Base-by-base conservation (phyloP, 2,888 invertebrate genomes). In the Andrena trimmerana region DNA sequence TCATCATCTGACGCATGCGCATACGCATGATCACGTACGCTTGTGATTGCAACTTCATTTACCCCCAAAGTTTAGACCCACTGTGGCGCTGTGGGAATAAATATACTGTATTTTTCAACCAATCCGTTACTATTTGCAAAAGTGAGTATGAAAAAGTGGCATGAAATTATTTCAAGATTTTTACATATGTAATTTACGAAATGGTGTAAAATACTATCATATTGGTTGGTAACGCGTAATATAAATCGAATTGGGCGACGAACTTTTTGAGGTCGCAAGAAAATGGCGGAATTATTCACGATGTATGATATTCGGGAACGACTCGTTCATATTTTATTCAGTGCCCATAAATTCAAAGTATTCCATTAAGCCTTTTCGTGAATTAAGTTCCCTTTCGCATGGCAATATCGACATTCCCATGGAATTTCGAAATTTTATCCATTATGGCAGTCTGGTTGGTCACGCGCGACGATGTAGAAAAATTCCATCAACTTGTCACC, bases 241-340 rank as follows among this genome's bases (percentile, higher is more conserved):
- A 36, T 54, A 67, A 52, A 67, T 67, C 67, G 67, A 52, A 52
- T 24, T 10, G 57, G 20, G 13, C 50, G 52, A 68, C 29, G 42
- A 63, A 33, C 29, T 66, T 62, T 42, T 29, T 59, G n/a, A 24
- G 63, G 13, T 24, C 16, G 57, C 63, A 60, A 54, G 67, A 57
- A 78, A 71, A 75, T 75, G 65, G 75, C 33, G 72, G 69, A 79
- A 83, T 83, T 83, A 83, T 84, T 83, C 83, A 78, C 83, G 74
- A 73, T 71, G 72, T 76, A 73, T 75, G 84, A 75, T 78, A 72
- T 72, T 66, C 33, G 20, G 36, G 66, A 54, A 54, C 76, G 81
- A 31, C 67, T 36, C 68, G 71, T 81, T 86, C 86, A 86, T 86
- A 86, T 84, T 86, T 86, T 86, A 86, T 86, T 86, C 86, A 86